Percentiles rank a stretch among this genome's conserved stretches.
phyloP scores from a whole-genome alignment of 2,797 vertebrate species.

The Hypotaenidia philippensis region DNA sequence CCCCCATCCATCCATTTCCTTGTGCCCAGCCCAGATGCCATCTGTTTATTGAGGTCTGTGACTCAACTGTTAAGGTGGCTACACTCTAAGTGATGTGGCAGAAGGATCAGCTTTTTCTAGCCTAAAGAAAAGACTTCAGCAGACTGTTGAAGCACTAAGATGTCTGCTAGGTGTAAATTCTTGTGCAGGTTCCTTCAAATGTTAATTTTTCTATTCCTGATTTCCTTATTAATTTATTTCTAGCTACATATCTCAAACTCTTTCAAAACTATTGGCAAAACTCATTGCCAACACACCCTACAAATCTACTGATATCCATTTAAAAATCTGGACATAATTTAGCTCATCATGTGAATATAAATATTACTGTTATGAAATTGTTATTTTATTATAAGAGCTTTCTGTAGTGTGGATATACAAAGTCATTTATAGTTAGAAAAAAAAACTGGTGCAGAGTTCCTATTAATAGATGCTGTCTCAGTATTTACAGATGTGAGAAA shows the following conservation, averaged over 20 bases:
- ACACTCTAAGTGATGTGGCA: not conserved
- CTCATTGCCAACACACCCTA: not conserved
- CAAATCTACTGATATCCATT: not conserved
- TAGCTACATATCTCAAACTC: not conserved
- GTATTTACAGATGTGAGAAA: not conserved
- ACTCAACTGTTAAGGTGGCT: not conserved
- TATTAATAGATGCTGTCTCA: not conserved
- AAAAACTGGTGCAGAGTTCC: not conserved
- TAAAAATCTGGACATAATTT: not conserved
- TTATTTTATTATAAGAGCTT: not conserved
- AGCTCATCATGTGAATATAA: not conserved
- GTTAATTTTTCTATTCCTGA: not conserved
- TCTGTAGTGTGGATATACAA: not conserved
- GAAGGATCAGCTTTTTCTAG: not conserved
- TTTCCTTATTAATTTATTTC: not conserved
- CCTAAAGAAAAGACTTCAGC: not conserved
- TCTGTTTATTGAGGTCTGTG: not conserved
- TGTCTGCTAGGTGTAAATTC: not conserved
- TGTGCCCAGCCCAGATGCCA: fast-evolving
- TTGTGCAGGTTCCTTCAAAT: not conserved
- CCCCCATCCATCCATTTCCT: not conserved
- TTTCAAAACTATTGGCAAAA: not conserved
- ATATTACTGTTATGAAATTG: not conserved
- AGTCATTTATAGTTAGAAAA: not conserved
- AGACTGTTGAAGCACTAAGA: not conserved